Base-by-base conservation (phyloP, 2,888 invertebrate species). In the Diploptera punctata region DNA sequence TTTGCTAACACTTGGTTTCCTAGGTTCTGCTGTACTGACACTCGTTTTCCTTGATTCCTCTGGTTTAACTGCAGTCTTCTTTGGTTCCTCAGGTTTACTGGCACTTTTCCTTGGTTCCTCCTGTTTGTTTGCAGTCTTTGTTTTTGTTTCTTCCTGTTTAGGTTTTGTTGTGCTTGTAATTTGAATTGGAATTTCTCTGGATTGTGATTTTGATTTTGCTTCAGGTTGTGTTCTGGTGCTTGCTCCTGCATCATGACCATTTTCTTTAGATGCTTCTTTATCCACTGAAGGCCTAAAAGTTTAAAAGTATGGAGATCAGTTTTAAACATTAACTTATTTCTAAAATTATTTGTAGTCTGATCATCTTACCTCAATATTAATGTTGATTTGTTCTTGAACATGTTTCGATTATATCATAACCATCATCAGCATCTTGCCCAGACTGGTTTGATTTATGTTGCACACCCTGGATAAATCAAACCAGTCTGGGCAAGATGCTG, bases 101-200 rank as follows among this genome's bases (percentile, higher is more conserved):
- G n/a, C 38, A 29, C 57, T 29, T 2, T 24, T 57, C 16, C 29
- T 57, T 54, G 24, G 26, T 1, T 26, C 26, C 16, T 54, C 57
- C 1, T 65, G 24, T 7, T 10, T 33, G 31, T 74, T 76, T 74
- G 73, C 73, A 81, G 21, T 62, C 16, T 57, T 57, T n/a, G 5
- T 16, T 29, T 57, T 57, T 10, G 21, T n/a, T 29, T 57, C 57
- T 57, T 57, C 57, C 29, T 65, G 44, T 18, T 62, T 65, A 43
- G 65, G 65, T n/a, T 65, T 65, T 73, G 78, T 49, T 73, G 65
- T 67, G 73, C 75, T 81, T 16, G 77, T 77, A 60, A 79, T 77
- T 38, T 79, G 77, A 10, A 78, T 79, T 1, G 80, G 80, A 43
- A 60, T 69, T 47, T 65, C 21, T 44, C 29, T 65, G 5, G 19